phyloP scores from a whole-genome alignment of 2,797 vertebrate species.

The Paratrypauchen microcephalus region DNA sequence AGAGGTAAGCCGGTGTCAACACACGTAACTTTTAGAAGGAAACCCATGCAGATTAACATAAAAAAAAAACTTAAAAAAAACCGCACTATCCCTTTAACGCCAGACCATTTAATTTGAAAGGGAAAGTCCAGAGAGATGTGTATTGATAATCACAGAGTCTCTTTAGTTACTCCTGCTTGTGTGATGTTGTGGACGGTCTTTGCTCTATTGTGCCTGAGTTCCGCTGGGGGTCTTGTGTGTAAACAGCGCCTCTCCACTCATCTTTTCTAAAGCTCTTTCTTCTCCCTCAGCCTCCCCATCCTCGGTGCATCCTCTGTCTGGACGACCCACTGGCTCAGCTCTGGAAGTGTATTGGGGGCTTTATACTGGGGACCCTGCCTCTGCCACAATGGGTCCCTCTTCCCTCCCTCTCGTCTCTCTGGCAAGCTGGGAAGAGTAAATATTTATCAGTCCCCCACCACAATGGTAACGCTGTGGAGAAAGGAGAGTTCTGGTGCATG shows the following conservation, averaged over 20 bases:
- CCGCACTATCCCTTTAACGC: too few species aligned
- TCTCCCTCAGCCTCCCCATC: constrained; percentile 6
- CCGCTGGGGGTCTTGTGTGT: constrained; percentile 61
- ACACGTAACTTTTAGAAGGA: too few species aligned
- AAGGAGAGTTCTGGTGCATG: constrained; percentile 73
- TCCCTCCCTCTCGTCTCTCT: constrained; percentile 65
- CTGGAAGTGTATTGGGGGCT: constrained; percentile 50
- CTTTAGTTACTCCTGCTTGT: constrained; percentile 42
- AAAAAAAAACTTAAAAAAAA: too few species aligned
- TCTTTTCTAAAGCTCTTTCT: constrained; percentile 37
- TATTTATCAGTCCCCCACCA: constrained; percentile 83
- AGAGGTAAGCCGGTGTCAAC: too few species aligned
- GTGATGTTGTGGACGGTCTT: constrained; percentile 54
- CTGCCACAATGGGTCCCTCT: constrained; percentile 58
- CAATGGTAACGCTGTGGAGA: constrained; percentile 78
- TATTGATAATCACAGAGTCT: constrained; percentile 10
- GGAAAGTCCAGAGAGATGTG: neutral
- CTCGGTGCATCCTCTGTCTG: constrained; percentile 15
- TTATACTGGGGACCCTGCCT: constrained; percentile 57
- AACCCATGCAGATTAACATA: too few species aligned
- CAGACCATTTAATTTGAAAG: neutral
- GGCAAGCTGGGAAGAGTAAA: constrained; percentile 89
- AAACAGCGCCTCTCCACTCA: constrained; percentile 50
- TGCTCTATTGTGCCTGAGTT: constrained; percentile 56
- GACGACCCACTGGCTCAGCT: constrained; percentile 3